Evolutionary conservation across 2,113 vertebrate species (phyloP), one percentile per base, ranked within the genome.

Genomic region (Columba livia): DNA sequence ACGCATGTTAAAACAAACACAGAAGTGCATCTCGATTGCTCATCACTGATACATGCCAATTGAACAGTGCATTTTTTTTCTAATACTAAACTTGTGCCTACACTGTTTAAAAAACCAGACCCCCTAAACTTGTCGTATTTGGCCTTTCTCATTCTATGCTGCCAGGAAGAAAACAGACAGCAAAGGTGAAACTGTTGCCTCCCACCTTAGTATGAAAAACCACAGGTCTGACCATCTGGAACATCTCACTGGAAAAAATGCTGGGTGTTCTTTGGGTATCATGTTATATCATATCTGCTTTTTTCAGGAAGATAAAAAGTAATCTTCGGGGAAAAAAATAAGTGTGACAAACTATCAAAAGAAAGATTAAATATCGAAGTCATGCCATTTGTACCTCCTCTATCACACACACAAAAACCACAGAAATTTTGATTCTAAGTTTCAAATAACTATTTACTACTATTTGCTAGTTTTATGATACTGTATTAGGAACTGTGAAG

Each of bases 201-300:
- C 28, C 38, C 56, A 32, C 11, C 18, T 51, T 4, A 12, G 17
- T 17, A n/a, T 0, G 15, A 48, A 66, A 71, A 88, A n/a, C 29
- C 32, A 14, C 10, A 15, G 10, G 0, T 44, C 32, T 61, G 24
- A 56, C 14, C 25, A 47, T 5, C 51, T 32, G 19, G 38, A 74
- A 40, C 12, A 16, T 81, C 40, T 57, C 4, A 3, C 20, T 62
- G 56, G 26, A 42, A 48, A 54, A 56, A 64, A 88, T 1, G 4
- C 5, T 21, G 31, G 11, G 13, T 54, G 18, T 10, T 77, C 48
- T 64, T 34, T 12, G 15, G 34, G n/a, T 56, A 60, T 24, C 26
- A 1, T 5, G 15, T n/a, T 56, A 3, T 5, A 50, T 4, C 25
- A 16, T 8, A 67, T 4, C 28, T 56, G 12, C 0, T 0, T 6